phyloP scores from a whole-genome alignment of 1,140 invertebrate species.

The Trichonephila clavipes region DNA sequence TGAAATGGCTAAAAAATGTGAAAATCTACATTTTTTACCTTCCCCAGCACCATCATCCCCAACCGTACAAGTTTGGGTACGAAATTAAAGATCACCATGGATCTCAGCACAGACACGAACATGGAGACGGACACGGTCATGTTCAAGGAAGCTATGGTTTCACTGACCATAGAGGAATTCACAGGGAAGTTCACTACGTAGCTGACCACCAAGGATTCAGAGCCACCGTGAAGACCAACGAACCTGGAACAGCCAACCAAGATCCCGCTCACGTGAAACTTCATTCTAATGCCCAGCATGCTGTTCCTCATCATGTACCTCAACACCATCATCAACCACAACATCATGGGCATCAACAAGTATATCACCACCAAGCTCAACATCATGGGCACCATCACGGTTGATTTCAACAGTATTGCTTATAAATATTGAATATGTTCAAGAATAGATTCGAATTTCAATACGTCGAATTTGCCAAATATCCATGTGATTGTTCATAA shows the following conservation, averaged over 20 bases:
- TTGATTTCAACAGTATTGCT: no score
- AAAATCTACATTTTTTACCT: not conserved
- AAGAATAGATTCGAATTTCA: no score
- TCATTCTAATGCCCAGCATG: conserved; percentile 43
- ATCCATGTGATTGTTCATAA: no score
- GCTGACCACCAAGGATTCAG: conserved; percentile 78
- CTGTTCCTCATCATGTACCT: not conserved
- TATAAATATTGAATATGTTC: no score
- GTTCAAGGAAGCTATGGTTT: conserved; percentile 73
- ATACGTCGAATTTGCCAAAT: no score
- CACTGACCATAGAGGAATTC: conserved; percentile 65
- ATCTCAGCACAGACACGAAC: conserved; percentile 63
- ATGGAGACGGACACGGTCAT: conserved; percentile 59
- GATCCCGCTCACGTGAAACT: conserved; percentile 45
- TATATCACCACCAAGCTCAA: not conserved
- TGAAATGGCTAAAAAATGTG: not conserved
- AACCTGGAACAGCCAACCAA: conserved; percentile 76
- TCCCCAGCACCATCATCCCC: conserved; percentile 50
- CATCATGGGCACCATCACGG: not conserved
- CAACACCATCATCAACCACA: not conserved
- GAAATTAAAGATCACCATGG: conserved; percentile 56
- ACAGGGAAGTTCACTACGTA: conserved; percentile 75
- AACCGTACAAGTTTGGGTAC: conserved; percentile 73
- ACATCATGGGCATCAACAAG: not conserved
- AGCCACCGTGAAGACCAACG: conserved; percentile 76